Conservation (phyloP, 1,140 invertebrate genomes). For the Euglossa dilemma region DNA sequence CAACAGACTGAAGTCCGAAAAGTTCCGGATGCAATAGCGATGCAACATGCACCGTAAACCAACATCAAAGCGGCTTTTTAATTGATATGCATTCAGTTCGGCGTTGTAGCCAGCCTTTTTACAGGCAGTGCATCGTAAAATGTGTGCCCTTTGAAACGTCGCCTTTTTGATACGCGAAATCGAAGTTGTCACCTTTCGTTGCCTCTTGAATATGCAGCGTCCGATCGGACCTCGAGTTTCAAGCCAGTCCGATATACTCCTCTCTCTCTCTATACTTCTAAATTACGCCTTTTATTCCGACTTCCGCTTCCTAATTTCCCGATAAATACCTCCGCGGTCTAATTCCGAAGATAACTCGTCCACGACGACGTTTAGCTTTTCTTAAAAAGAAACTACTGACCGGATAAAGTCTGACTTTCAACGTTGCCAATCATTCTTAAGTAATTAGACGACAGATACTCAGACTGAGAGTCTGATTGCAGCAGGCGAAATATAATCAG, state of each 20-base stretch:
- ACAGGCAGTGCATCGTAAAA: constrained; percentile 30
- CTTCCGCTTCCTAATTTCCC: neutral
- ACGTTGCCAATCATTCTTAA: neutral
- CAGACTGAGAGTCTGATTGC: neutral
- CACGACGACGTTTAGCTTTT: neutral
- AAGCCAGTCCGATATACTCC: neutral
- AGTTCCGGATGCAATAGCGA: constrained; percentile 35
- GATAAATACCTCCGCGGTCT: neutral
- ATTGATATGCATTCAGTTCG: constrained; percentile 50
- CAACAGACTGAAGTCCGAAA: neutral
- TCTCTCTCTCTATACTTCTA: neutral
- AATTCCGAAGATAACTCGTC: neutral
- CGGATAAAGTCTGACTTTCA: neutral
- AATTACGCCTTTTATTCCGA: neutral
- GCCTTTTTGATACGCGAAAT: constrained; percentile 40
- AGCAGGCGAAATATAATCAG: neutral
- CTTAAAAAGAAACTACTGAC: too few species aligned
- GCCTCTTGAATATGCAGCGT: constrained; percentile 44
- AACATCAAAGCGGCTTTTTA: constrained; percentile 48
- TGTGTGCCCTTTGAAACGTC: constrained; percentile 20
- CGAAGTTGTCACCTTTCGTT: constrained; percentile 30
- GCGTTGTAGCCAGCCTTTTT: constrained; percentile 31
- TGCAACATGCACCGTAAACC: constrained; percentile 33
- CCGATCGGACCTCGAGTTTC: neutral
- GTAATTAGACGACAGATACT: neutral